Conservation (phyloP, 2,797 vertebrate genomes). For the Melanogrammus aeglefinus region DNA sequence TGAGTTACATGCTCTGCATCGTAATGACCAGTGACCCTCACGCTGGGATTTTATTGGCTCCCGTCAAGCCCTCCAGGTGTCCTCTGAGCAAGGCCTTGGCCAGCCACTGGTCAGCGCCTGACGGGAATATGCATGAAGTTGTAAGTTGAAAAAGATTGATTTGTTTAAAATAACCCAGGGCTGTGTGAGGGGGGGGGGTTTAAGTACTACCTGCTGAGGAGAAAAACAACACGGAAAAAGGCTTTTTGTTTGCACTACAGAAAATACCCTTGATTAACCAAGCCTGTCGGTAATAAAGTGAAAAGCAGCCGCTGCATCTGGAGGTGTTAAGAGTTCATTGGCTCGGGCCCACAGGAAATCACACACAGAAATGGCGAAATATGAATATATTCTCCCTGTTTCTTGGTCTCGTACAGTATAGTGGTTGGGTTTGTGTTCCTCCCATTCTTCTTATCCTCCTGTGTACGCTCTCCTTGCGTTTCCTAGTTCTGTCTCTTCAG, state of each 20-base stretch:
- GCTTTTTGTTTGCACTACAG: not conserved
- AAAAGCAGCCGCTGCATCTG: not conserved
- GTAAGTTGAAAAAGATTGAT: slow-evolving; percentile 53
- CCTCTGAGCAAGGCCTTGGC: slow-evolving; percentile 62
- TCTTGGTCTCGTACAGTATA: not conserved
- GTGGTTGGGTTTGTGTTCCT: not conserved
- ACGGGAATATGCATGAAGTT: slow-evolving; percentile 65
- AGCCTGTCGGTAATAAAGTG: not conserved
- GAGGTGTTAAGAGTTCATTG: not conserved
- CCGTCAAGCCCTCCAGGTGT: slow-evolving; percentile 50
- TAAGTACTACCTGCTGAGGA: slow-evolving; percentile 19
- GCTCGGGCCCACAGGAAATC: not conserved
- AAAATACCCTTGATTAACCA: not conserved
- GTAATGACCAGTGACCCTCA: slow-evolving; percentile 60
- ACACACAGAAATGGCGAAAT: not conserved
- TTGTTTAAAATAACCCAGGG: slow-evolving; percentile 42
- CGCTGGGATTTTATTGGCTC: slow-evolving; percentile 56
- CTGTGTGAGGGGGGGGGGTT: slow-evolving; percentile 18
- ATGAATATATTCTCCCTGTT: not conserved
- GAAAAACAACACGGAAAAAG: not conserved
- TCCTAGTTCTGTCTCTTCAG: not conserved
- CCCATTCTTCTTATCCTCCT: not conserved
- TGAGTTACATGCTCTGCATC: slow-evolving; percentile 62
- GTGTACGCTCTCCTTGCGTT: not conserved
- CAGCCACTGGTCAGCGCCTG: slow-evolving; percentile 46